Evolutionary conservation across 1,140 invertebrate species (phyloP), one percentile per base, ranked within the genome.

Genomic region (Tigriopus japonicus): DNA sequence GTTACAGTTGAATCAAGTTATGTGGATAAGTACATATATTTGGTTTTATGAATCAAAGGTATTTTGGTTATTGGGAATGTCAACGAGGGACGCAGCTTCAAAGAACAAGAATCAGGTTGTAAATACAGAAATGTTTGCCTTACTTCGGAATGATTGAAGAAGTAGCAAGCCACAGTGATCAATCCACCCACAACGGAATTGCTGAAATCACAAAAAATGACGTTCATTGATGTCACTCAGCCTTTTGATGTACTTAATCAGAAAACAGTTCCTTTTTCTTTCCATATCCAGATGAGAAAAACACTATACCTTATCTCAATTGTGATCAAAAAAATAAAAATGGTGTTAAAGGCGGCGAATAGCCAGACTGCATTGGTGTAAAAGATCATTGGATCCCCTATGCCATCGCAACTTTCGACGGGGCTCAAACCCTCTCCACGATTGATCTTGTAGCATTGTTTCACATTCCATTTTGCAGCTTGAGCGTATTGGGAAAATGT

Each of bases 131-230:
- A 60, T 42, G 17, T 21, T 24, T 52, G 28, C 2, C 59, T 59
- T 66, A 63, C 78, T 70, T 88, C 85, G 3, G 75, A 77, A 69
- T 88, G 86, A 68, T 90, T 89, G 62, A 80, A 84, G 63, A 87
- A 82, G 69, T 85, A 88, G 15, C 78, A 77, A 0, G 76, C 54
- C 10, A 80, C 78, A 0, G 82, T 73, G 19, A 89, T 64, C 1
- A 84, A 24, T 1, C 84, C 85, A 41, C 86, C 84, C 56, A 77
- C 69, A 6, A 85, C 67, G 58, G 78, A 81, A 13, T 78, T 76
- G 67, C 83, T 85, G 66, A 59, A 69, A 64, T 17, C 45, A 60
- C 3, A 35, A 35, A 3, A 35, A 9, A 35, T 9, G 3, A 35
- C 28, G 9, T 5, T 35, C 28, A 35, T 9, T 35, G 28, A 35